A percentile compares a stretch with the other conserved stretches of the same genome.
phyloP scores from a whole-genome alignment of 1,140 invertebrate species.

The fruit fly (Drosophila melanogaster) region Release_6_plus_ISO1_MT NT_033777.3:12916501-12917000 shows the following conservation, averaged over 20 bases:
- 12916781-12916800: constrained; percentile 12
- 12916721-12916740: constrained; percentile 53
- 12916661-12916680: constrained; percentile 27
- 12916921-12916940: background rate
- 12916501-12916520: constrained; percentile 78
- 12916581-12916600: constrained; percentile 5
- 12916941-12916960: constrained; percentile 7
- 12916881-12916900: constrained; percentile 11
- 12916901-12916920: constrained; percentile 23
- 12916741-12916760: constrained; percentile 12
- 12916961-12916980: constrained; percentile 1
- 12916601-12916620: constrained; percentile 22
- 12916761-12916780: constrained; percentile 4
- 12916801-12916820: constrained; percentile 34
- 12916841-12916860: background rate
- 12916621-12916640: constrained; percentile 2
- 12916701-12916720: constrained; percentile 52
- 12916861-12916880: background rate
- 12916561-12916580: constrained; percentile 5
- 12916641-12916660: constrained; percentile 25
- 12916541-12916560: constrained; percentile 48
- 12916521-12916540: constrained; percentile 77
- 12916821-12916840: constrained; percentile 18
- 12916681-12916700: constrained; percentile 60
- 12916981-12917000: constrained; percentile 16